Percentiles rank a stretch among this genome's conserved stretches.
phyloP scores from a whole-genome alignment of 1,140 invertebrate genomes.

The Aphaenogaster rudis region DNA sequence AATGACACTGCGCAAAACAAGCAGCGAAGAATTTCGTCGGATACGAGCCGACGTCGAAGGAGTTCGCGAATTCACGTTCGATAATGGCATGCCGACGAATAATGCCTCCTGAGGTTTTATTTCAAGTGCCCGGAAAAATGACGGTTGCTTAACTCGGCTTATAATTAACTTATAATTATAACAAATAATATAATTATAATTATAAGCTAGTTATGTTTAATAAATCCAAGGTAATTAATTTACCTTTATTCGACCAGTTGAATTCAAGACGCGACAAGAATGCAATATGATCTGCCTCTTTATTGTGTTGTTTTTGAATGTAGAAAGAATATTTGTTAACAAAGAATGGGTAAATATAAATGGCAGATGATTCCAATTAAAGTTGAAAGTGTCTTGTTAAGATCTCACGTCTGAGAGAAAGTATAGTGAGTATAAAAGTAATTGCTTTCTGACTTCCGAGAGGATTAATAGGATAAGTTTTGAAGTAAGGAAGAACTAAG shows the following conservation, averaged over 20 bases:
- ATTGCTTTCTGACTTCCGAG: conserved; percentile 29
- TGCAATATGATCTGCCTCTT: background rate
- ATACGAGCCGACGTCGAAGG: background rate
- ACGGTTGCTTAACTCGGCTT: background rate
- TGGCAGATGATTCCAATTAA: conserved; percentile 42
- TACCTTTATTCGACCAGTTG: background rate
- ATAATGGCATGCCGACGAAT: background rate
- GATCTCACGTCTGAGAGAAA: background rate
- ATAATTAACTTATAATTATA: conserved; percentile 11
- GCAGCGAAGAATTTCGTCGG: conserved; percentile 7
- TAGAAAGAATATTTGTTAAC: conserved; percentile 15
- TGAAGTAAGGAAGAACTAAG: background rate
- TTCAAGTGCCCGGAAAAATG: background rate
- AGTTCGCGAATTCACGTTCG: background rate
- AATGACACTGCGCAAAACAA: conserved; percentile 46
- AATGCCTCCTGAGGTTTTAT: background rate
- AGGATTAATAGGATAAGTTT: conserved; percentile 59
- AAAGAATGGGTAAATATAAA: conserved; percentile 28
- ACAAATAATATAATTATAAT: too few species aligned
- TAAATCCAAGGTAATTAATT: background rate
- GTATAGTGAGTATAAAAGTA: conserved; percentile 34
- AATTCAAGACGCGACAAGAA: background rate
- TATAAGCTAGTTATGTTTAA: background rate
- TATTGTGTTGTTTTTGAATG: background rate
- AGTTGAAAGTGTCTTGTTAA: conserved; percentile 36